phyloP scores from a whole-genome alignment of 1,140 invertebrate genomes.

The Zaprionus africanus region DNA sequence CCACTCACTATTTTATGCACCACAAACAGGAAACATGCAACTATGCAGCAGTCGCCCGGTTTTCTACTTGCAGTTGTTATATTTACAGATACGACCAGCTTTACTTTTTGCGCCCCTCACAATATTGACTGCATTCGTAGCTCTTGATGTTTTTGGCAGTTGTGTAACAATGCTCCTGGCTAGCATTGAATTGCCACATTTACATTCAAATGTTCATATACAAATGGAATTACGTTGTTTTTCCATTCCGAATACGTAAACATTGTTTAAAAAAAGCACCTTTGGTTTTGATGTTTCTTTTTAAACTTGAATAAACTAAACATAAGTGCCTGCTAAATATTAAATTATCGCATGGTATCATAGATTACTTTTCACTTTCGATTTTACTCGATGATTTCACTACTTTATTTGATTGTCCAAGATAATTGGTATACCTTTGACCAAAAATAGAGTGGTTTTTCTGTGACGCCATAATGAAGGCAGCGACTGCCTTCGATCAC shows the following conservation, averaged over 20 bases:
- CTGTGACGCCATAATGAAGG: slow-evolving; percentile 24
- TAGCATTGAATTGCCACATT: slow-evolving; percentile 26
- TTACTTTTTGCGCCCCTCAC: slow-evolving; percentile 8
- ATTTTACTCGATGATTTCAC: not conserved
- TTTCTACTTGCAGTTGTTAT: slow-evolving; percentile 34
- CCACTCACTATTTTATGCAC: slow-evolving; percentile 35
- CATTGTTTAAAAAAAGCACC: too few relatives aligned
- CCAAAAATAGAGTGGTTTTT: slow-evolving; percentile 5
- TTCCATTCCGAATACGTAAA: not conserved
- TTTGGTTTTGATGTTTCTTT: not conserved
- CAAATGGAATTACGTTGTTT: not conserved
- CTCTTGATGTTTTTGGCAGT: slow-evolving; percentile 32
- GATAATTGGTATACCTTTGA: not conserved
- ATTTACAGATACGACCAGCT: slow-evolving; percentile 36
- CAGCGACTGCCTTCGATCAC: slow-evolving; percentile 20
- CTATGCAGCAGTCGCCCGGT: slow-evolving; percentile 33
- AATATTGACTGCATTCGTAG: slow-evolving; percentile 27
- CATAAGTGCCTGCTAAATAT: not conserved
- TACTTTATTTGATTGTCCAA: not conserved
- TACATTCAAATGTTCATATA: not conserved
- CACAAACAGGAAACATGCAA: slow-evolving; percentile 46
- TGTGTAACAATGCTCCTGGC: slow-evolving; percentile 42
- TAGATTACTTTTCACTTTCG: not conserved
- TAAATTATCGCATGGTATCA: not conserved
- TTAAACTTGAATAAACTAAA: not conserved